Conservation (phyloP, 2,888 invertebrate species). For the Ditula angustiorana region DNA sequence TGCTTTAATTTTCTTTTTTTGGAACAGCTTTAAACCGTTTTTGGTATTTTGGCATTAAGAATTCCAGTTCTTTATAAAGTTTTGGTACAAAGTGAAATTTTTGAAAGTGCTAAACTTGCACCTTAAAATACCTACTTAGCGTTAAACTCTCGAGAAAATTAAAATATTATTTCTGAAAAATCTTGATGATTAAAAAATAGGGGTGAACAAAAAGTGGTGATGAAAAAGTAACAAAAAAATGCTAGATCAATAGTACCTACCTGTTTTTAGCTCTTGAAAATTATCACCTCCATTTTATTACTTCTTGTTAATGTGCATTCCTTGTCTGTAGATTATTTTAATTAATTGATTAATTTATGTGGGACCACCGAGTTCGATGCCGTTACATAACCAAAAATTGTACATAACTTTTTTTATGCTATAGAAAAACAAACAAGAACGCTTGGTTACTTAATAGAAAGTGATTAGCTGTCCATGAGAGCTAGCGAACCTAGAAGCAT, state of each 20-base stretch:
- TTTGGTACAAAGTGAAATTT: slow-evolving; percentile 31
- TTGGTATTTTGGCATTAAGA: slow-evolving; percentile 35
- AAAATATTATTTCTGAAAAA: slow-evolving; percentile 14
- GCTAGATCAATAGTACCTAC: neutral
- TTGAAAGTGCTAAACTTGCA: slow-evolving; percentile 33
- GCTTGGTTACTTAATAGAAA: too few species aligned
- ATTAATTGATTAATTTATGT: slow-evolving; percentile 15
- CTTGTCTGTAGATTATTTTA: slow-evolving; percentile 20
- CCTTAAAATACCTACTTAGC: slow-evolving; percentile 25
- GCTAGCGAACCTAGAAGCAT: too few species aligned
- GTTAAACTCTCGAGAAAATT: slow-evolving; percentile 21
- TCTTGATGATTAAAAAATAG: neutral
- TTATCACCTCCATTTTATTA: slow-evolving; percentile 31
- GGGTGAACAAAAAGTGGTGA: neutral
- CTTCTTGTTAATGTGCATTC: slow-evolving; percentile 17
- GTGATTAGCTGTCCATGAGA: too few species aligned
- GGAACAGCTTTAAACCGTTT: slow-evolving; percentile 22
- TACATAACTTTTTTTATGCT: too few species aligned
- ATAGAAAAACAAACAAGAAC: too few species aligned
- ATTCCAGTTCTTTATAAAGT: slow-evolving; percentile 12
- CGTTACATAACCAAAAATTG: neutral
- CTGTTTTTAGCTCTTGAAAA: slow-evolving; percentile 15
- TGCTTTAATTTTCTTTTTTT: slow-evolving; percentile 34
- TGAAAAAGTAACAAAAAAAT: neutral
- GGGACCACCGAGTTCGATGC: slow-evolving; percentile 13